These are phyloP conservation scores for Pentamera pediparva DNA, from an alignment of 53 echinoderm and acorn worm species.

Conservation along the genomic window DNA sequence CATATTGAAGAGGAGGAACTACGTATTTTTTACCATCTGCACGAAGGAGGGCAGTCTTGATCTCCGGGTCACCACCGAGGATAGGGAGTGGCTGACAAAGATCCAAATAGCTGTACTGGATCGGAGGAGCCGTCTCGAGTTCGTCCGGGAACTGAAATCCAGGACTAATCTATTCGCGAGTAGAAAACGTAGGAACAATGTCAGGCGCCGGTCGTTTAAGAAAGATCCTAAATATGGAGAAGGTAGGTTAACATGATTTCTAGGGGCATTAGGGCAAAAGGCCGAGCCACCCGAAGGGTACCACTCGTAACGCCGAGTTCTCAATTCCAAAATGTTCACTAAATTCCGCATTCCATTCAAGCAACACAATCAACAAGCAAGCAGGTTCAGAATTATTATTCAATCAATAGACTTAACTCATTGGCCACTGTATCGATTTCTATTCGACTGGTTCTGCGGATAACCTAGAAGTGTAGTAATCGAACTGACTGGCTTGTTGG, in stretches of 20 bases:
- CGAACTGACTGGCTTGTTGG: no score
- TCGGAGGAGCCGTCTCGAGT: conserved; percentile 58
- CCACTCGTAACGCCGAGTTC: no score
- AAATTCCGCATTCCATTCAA: not conserved
- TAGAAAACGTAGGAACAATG: conserved; percentile 65
- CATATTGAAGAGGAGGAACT: conserved; percentile 71
- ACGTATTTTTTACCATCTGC: conserved; percentile 82
- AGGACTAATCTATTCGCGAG: conserved; percentile 81
- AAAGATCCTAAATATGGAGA: conserved; percentile 89
- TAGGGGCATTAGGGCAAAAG: no score
- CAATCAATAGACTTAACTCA: no score
- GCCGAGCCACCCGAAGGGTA: no score
- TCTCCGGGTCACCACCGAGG: conserved; percentile 59
- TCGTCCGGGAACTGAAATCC: conserved; percentile 77
- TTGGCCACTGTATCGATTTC: no score
- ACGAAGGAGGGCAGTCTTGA: conserved; percentile 76
- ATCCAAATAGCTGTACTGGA: conserved; percentile 92
- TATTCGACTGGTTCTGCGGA: no score
- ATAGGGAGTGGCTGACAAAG: conserved; percentile 92
- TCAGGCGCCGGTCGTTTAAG: conserved; percentile 57
- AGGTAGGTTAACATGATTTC: conserved; percentile 41
- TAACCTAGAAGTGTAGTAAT: no score
- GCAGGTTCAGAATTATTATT: no score
- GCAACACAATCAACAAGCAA: not conserved
- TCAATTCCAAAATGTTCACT: no score